A percentile compares a stretch with the other conserved stretches of the same genome.
These are phyloP conservation scores for Morpho helenor DNA, from an alignment of 2,888 invertebrate genomes.

Conservation along the genomic window DNA sequence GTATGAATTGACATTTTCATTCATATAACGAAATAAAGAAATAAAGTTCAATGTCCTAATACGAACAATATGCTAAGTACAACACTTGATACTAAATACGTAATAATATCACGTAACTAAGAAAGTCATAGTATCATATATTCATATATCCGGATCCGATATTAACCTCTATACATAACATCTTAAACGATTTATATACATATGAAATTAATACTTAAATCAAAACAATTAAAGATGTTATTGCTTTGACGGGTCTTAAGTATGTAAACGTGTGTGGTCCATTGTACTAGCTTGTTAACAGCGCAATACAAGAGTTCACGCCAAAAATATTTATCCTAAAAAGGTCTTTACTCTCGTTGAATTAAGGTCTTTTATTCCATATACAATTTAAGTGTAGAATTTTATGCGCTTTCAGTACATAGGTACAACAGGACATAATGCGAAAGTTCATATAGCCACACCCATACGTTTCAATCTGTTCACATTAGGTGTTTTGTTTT, in stretches of 20 bases:
- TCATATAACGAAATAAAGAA: background rate
- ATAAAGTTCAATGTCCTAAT: conserved; percentile 1
- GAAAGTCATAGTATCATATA: conserved; percentile 23
- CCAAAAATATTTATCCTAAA: background rate
- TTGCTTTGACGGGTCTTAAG: conserved; percentile 6
- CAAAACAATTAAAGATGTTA: conserved; percentile 3
- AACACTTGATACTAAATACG: conserved; percentile 12
- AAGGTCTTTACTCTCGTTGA: background rate
- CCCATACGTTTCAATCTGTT: conserved; percentile 24
- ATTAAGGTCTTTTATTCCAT: conserved; percentile 1
- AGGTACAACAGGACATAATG: conserved; percentile 29
- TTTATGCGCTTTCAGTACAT: conserved; percentile 6
- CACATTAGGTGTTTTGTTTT: conserved; percentile 25
- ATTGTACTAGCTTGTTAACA: conserved; percentile 6
- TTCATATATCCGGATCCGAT: conserved; percentile 24
- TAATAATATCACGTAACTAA: conserved; percentile 27
- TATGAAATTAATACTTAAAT: background rate
- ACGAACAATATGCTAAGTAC: conserved; percentile 1
- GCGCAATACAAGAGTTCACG: conserved; percentile 1
- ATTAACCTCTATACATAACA: background rate
- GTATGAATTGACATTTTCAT: background rate
- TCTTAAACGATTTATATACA: background rate
- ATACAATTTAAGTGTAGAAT: background rate
- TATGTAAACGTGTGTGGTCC: conserved; percentile 13
- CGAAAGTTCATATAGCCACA: conserved; percentile 36